Evolutionary conservation across 2,888 invertebrate genomes (phyloP), one percentile per base, ranked within the genome.

Genomic region (Celastrina argiolus): DNA sequence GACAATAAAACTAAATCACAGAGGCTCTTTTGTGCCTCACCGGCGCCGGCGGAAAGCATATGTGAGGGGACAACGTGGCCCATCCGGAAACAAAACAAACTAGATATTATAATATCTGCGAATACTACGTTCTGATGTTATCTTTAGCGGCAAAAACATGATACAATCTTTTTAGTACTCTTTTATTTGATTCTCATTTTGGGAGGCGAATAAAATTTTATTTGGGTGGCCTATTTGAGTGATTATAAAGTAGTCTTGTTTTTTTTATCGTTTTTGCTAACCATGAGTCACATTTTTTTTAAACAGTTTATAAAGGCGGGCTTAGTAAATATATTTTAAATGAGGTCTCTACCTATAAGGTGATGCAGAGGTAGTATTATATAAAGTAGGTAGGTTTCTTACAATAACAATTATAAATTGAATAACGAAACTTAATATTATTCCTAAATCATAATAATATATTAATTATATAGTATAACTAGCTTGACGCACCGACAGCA

Each of bases 1-100:
- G 83, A 89, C 86, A 90, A 89, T 90, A 89, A 90, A 90, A 87
- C 84, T 90, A 90, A 89, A 90, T 90, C 89, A 89, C 86, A 77
- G 82, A 84, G 83, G 80, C 84, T 81, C 83, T 80, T 86, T 87
- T 88, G 88, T 89, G 81, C 80, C 78, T 76, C 80, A 78, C 78
- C 84, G 90, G 88, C 90, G 90, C 90, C 90, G 89, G 85, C 90
- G 90, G 90, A 90, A 87, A 84, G 83, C 89, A 80, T 87, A 81
- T 87, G 86, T 85, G 87, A 78, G 79, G 86, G 87, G 87, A 83
- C 83, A 84, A 86, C 83, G 83, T 83, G 81, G 80, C 78, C 81
- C 76, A 75, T 73, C 75, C 81, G 85, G 85, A 87, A 83, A 87
- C 87, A 83, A 85, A 87, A 84, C 86, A 84, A 84, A 83, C 81